Percentiles rank a stretch among this genome's conserved stretches.
Conservation (phyloP, 2,888 invertebrate species). For the Atethmia centrago region DNA sequence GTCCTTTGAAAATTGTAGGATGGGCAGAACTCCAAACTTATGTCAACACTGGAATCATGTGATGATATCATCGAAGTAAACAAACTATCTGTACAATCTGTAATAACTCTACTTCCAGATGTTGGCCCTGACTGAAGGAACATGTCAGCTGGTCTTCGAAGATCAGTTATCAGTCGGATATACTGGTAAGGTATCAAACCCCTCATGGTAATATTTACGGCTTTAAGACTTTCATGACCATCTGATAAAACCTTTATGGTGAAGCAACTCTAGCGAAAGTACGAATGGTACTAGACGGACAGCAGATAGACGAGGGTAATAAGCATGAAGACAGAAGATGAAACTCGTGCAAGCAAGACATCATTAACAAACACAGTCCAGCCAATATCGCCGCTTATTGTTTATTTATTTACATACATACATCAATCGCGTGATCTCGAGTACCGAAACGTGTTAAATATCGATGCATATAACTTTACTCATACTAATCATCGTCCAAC, state of each 20-base stretch:
- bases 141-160: not conserved
- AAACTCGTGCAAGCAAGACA: constrained; percentile 12
- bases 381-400: constrained; percentile 25
- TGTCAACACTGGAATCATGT: constrained; percentile 18
- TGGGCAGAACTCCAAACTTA: constrained; percentile 39
- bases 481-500: constrained; percentile 28
- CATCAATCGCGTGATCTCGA: constrained; percentile 59
- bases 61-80: constrained; percentile 17
- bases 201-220: not conserved
- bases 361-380: constrained; percentile 10
- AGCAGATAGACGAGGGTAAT: constrained; percentile 2
- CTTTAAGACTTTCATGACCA: not conserved
- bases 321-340: constrained; percentile 6
- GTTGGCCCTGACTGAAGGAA: not conserved
- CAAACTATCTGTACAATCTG: not conserved
- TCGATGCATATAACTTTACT: constrained; percentile 34
- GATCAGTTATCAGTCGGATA: not conserved
- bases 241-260: constrained; percentile 8
- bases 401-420: constrained; percentile 66
- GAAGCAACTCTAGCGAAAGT: not conserved
- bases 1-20: constrained; percentile 19
- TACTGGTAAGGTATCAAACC: not conserved
- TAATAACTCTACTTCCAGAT: not conserved
- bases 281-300: not conserved
- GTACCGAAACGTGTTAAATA: constrained; percentile 51